phyloP scores from a whole-genome alignment of 2,888 invertebrate genomes.

The Cosmopolites sordidus region DNA sequence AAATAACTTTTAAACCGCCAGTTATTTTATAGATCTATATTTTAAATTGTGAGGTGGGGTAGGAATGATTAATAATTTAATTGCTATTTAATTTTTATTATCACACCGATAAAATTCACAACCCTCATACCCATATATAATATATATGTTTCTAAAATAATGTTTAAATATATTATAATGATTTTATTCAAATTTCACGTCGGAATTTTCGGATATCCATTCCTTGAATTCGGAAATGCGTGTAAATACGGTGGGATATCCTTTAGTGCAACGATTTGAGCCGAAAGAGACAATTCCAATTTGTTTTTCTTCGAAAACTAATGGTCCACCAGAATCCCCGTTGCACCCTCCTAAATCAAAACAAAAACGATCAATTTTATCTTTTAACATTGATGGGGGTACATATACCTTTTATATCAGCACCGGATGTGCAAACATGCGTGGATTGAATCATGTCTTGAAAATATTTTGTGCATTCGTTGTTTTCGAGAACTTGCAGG shows the following conservation, averaged over 20 bases:
- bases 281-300: slow-evolving; percentile 25
- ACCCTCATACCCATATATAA: no score
- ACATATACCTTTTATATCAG: slow-evolving; percentile 23
- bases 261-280: slow-evolving; percentile 21
- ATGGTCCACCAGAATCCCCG: slow-evolving; percentile 22
- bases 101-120: no score
- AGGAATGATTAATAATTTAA: no score
- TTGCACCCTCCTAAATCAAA: slow-evolving; percentile 21
- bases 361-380: no score
- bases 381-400: no score
- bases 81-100: no score
- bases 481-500: slow-evolving; percentile 47
- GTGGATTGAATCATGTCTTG: slow-evolving; percentile 43
- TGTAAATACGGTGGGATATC: slow-evolving; percentile 23
- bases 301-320: slow-evolving; percentile 21
- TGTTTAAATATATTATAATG: neutral
- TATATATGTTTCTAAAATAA: no score
- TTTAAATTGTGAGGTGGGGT: no score
- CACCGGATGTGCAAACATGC: slow-evolving; percentile 51
- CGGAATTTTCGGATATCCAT: slow-evolving; percentile 17
- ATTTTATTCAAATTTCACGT: slow-evolving; percentile 10
- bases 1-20: no score
- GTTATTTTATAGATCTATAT: no score
- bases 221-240: slow-evolving; percentile 13
- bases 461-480: slow-evolving; percentile 46